Percentiles rank a stretch among this genome's conserved stretches.
These are phyloP conservation scores for Ibidorhyncha struthersii DNA, from an alignment of 2,113 vertebrate genomes.

Conservation along the genomic window DNA sequence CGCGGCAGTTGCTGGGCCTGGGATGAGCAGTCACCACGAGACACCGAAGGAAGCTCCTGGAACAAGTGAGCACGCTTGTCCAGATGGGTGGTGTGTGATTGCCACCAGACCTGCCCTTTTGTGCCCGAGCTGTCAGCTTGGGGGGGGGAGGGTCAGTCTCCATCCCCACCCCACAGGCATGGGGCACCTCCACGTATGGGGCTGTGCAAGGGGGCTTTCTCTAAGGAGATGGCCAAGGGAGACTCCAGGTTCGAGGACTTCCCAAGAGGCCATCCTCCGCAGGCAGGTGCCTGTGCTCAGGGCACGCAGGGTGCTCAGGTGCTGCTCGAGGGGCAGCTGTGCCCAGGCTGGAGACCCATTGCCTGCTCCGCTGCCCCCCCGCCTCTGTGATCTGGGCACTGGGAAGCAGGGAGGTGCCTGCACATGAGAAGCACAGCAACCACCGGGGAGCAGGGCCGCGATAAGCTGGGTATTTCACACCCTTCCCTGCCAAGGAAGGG, in stretches of 20 bases:
- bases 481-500: slow-evolving; percentile 39
- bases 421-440: not conserved
- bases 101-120: not conserved
- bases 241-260: not conserved
- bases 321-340: not conserved
- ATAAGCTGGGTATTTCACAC: slow-evolving; percentile 54
- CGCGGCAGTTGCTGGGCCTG: not conserved
- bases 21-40: not conserved
- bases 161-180: too few relatives aligned
- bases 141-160: not conserved
- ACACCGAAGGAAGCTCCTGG: not conserved
- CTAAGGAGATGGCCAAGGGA: not conserved
- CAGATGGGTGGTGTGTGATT: not conserved
- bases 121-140: too few relatives aligned
- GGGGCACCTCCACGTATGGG: not conserved
- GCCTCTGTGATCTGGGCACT: not conserved
- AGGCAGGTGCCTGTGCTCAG: not conserved
- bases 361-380: not conserved
- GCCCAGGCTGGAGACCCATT: not conserved
- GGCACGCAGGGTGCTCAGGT: not conserved
- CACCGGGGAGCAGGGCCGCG: accelerated
- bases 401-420: not conserved
- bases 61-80: accelerated
- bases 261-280: not conserved
- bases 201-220: not conserved